Base-by-base conservation (phyloP, 2,113 vertebrate species). In the Romanogobio albipinnatus region DNA sequence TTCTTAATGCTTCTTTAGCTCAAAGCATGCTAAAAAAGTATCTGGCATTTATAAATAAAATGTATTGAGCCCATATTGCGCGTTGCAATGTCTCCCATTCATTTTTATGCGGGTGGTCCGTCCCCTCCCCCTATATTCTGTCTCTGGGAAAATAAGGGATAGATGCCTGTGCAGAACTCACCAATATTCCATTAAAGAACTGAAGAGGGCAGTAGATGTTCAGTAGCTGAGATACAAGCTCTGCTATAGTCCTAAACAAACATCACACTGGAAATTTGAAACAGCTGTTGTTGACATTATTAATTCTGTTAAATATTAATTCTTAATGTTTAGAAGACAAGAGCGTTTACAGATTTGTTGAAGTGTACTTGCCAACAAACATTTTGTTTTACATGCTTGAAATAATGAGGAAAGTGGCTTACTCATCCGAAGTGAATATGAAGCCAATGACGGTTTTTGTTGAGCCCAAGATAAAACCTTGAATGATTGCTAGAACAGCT, bases 371-470 rank as follows among this genome's bases (percentile, higher is more conserved):
- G 45, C 43, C n/a, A 66, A 81, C 61, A 66, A 64, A 49, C 43
- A 14, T 9, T 36, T 66, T n/a, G 6, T 81, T 80, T 45, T 29
- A 1, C 3, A 26, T 51, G 61, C n/a, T 66, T 81, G 45, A 51
- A 49, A 59, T 43, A 78, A 39, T 43, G 9, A 47, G 45, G 33
- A 33, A 81, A 81, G 47, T 51, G 29, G 33, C 96, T 90, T 90
- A 97, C 97, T 88, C 91, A 90, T 97, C 96, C 19, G 88, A 92
- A 68, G 96, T 98, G 85, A 98, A 97, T 47, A 97, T 90, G 86
- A 91, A 96, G 81, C 94, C 96, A 47, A 97, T 93, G 66, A 96
- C 90, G 0, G 94, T 77, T 92, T 96, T 97, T 1, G 95, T 68
- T 5, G 91, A 89, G 5, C 84, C 93, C 17, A 98, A 88, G 3